A percentile compares a stretch with the other conserved stretches of the same genome.
Conservation (phyloP, 1,140 invertebrate species). For the Camponotus pennsylvanicus region DNA sequence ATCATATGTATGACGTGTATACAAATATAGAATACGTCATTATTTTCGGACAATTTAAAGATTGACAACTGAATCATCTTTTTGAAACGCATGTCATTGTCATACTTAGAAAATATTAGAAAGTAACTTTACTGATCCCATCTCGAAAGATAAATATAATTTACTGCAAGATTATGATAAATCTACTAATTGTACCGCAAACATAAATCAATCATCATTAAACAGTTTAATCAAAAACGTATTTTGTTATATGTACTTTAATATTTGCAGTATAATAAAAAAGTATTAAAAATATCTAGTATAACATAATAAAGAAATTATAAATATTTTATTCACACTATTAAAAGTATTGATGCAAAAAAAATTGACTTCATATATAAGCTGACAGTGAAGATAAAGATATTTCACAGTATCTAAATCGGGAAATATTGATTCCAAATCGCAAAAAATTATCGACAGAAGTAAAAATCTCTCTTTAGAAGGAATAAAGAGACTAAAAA, state of each 20-base stretch:
- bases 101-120: slow-evolving; percentile 58
- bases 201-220: background rate
- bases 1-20: slow-evolving; percentile 26
- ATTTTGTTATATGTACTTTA: no score
- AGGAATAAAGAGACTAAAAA: slow-evolving; percentile 7
- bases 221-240: no score
- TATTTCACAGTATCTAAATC: background rate
- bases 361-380: background rate
- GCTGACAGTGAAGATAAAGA: background rate
- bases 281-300: background rate
- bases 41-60: slow-evolving; percentile 46
- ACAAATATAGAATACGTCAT: slow-evolving; percentile 43
- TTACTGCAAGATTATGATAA: background rate
- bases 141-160: slow-evolving; percentile 37
- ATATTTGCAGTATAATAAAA: background rate
- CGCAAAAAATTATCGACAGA: background rate
- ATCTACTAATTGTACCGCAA: background rate
- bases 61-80: slow-evolving; percentile 60
- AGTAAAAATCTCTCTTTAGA: background rate
- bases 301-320: background rate
- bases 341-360: background rate
- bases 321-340: slow-evolving; percentile 1
- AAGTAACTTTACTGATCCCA: background rate
- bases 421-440: slow-evolving; percentile 1
- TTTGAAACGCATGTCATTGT: slow-evolving; percentile 57